phyloP scores from a whole-genome alignment of 2,113 vertebrate species.

The Puntigrus tetrazona region DNA sequence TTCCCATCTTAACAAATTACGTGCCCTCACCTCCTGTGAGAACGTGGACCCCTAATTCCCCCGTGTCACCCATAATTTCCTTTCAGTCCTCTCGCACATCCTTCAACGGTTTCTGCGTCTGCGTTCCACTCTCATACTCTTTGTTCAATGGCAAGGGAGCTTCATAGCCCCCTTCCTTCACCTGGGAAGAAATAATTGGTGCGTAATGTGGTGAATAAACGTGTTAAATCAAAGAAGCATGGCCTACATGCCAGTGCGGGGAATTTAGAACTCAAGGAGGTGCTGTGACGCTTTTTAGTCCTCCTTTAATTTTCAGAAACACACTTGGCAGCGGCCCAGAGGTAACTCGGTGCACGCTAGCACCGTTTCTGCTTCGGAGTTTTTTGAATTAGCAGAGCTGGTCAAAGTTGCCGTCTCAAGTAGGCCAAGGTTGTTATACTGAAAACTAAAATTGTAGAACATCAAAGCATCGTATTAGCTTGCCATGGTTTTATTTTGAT shows the following conservation, averaged over 20 bases:
- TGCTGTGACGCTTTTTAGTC: neutral
- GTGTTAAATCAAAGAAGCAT: neutral
- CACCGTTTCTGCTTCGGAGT: constrained; percentile 5
- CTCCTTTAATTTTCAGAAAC: constrained; percentile 52
- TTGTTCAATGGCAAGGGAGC: neutral
- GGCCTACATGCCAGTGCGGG: neutral
- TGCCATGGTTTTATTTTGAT: neutral
- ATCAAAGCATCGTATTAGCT: neutral
- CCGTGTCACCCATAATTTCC: neutral
- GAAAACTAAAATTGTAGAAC: constrained; percentile 7
- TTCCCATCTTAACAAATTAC: constrained; percentile 5
- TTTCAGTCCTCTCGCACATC: neutral
- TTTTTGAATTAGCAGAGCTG: constrained; percentile 53
- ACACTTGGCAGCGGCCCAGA: constrained; percentile 38
- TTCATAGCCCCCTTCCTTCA: neutral
- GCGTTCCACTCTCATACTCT: neutral
- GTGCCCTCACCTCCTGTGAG: constrained; percentile 16
- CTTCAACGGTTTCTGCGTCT: neutral
- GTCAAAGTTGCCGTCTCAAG: constrained; percentile 54
- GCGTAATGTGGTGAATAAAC: neutral
- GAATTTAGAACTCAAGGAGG: constrained; percentile 10
- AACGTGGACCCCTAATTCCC: neutral
- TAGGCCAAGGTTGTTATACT: constrained; percentile 51
- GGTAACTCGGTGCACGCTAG: constrained; percentile 1
- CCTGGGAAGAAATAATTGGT: constrained; percentile 10